Percentiles rank a stretch among this genome's conserved stretches.
Evolutionary conservation across 1,140 invertebrate species (phyloP).

Genomic region (Planococcus citri): DNA sequence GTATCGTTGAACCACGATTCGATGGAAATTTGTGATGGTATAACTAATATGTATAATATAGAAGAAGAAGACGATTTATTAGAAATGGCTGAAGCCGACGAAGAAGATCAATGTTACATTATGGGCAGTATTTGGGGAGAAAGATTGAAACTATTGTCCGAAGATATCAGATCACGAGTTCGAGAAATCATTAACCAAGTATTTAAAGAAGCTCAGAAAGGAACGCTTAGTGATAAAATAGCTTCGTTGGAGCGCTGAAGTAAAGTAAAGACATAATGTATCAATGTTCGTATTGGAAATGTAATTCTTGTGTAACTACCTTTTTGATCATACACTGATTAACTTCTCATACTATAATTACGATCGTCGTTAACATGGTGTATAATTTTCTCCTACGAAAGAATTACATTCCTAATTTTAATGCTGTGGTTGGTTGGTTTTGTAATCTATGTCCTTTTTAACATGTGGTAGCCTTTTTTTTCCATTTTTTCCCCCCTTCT

Average conservation of each 20-base stretch:
- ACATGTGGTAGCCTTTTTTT: no score
- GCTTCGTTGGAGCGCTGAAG: not conserved
- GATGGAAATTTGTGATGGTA: not conserved
- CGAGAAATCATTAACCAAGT: not conserved
- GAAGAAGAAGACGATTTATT: not conserved
- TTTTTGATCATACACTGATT: no score
- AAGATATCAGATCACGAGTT: not conserved
- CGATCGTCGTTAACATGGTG: no score
- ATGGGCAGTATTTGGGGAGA: constrained; percentile 8
- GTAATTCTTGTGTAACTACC: no score
- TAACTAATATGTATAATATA: not conserved
- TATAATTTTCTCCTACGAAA: no score
- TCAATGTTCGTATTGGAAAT: no score
- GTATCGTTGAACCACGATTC: not conserved
- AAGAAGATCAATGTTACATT: not conserved
- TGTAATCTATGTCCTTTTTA: no score
- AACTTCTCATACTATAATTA: no score
- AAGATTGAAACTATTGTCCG: not conserved
- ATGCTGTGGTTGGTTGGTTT: no score
- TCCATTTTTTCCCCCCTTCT: no score
- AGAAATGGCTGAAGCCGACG: not conserved
- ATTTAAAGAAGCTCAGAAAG: not conserved
- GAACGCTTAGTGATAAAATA: not conserved
- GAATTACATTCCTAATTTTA: no score
- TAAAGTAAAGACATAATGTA: no score